Evolutionary conservation across 2,797 vertebrate genomes (phyloP).

Genomic region (Sardinella longiceps): DNA sequence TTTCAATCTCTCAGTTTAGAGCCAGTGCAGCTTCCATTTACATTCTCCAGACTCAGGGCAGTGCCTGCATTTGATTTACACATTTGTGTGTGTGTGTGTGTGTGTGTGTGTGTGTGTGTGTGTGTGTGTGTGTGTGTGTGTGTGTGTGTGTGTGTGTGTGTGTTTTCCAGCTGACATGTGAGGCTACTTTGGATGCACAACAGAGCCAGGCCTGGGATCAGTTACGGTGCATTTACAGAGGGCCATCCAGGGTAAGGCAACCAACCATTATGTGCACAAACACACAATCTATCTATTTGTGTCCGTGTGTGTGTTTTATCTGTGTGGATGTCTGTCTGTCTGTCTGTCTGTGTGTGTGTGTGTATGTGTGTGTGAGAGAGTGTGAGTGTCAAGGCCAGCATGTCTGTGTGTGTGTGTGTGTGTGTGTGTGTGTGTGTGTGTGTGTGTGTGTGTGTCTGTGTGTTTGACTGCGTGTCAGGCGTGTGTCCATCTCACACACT

Average conservation of each 20-base stretch:
- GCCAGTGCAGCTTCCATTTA: too few species aligned
- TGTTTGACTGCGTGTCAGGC: neutral
- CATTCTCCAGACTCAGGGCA: too few species aligned
- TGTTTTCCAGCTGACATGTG: slow-evolving; percentile 72
- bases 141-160: neutral
- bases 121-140: neutral
- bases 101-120: neutral
- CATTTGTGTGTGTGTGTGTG: neutral
- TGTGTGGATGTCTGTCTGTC: neutral
- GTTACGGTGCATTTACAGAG: slow-evolving; percentile 88
- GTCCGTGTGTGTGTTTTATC: neutral
- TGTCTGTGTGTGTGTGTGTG: neutral
- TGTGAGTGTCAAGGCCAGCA: too few species aligned
- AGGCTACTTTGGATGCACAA: slow-evolving; percentile 84
- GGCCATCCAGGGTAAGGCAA: slow-evolving; percentile 84
- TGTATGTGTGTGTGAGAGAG: neutral
- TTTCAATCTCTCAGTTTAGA: too few species aligned
- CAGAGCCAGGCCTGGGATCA: slow-evolving; percentile 93
- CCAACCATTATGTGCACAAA: neutral
- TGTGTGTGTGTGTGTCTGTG: neutral
- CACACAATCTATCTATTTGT: neutral
- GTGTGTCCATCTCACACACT: neutral
- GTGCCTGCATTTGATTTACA: too few species aligned
- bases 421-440: neutral
- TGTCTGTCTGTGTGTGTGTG: neutral